phyloP scores from a whole-genome alignment of 2,888 invertebrate species.

The Nineta flava region DNA sequence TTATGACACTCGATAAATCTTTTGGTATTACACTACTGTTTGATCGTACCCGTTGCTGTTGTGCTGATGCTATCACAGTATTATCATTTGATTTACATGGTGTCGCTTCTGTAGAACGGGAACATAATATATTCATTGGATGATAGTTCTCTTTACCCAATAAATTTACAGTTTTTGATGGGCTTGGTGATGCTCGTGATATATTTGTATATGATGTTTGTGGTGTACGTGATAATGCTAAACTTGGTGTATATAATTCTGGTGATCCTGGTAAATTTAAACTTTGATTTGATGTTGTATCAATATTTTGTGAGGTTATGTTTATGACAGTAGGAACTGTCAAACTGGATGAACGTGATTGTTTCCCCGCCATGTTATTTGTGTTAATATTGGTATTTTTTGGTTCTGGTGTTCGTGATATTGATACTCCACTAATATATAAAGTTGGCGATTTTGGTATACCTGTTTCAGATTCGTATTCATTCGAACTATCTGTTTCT shows the following conservation, averaged over 20 bases:
- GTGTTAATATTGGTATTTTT: slow-evolving; percentile 23
- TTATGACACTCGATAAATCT: slow-evolving; percentile 2
- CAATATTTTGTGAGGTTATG: background rate
- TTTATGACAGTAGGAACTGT: slow-evolving; percentile 25
- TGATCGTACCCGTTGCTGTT: background rate
- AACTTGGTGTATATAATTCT: slow-evolving; percentile 25
- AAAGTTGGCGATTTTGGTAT: slow-evolving; percentile 38
- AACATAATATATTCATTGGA: slow-evolving; percentile 16
- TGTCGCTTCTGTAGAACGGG: slow-evolving; percentile 9
- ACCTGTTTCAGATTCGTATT: slow-evolving; percentile 39
- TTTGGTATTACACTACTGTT: slow-evolving; percentile 1
- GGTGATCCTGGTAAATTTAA: slow-evolving; percentile 22
- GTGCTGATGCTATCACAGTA: background rate
- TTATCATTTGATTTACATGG: slow-evolving; percentile 1
- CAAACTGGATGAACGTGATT: slow-evolving; percentile 32
- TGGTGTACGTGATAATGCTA: slow-evolving; percentile 25
- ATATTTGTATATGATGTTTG: slow-evolving; percentile 17
- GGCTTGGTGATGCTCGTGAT: slow-evolving; percentile 6
- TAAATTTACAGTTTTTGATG: slow-evolving; percentile 11
- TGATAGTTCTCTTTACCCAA: slow-evolving; percentile 15
- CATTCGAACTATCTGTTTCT: slow-evolving; percentile 34
- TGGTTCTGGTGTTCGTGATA: slow-evolving; percentile 35
- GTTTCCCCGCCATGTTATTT: slow-evolving; percentile 24
- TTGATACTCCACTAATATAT: slow-evolving; percentile 40
- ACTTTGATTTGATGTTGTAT: slow-evolving; percentile 25